Percentiles rank a stretch among this genome's conserved stretches.
Evolutionary conservation across 2,888 invertebrate genomes (phyloP).

Genomic region (Pediacus dermestoides): DNA sequence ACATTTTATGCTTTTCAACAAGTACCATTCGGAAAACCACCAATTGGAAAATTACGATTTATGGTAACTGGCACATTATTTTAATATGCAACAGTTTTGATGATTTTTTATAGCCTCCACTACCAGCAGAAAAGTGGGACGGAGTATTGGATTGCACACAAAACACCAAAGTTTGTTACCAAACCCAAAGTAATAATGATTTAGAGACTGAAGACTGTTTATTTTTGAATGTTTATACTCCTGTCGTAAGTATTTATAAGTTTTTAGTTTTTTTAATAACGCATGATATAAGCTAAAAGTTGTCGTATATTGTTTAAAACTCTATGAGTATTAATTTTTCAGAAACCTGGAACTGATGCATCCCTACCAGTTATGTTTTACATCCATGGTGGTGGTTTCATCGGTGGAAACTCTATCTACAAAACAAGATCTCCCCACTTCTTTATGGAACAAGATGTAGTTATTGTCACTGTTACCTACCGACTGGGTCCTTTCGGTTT

Average conservation of each 20-base stretch:
- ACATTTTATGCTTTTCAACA: conserved; percentile 18
- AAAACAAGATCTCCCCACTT: conserved; percentile 39
- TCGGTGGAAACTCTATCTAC: conserved; percentile 35
- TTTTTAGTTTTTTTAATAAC: no score
- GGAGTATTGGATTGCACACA: conserved; percentile 30
- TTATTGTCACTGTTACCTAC: conserved; percentile 32
- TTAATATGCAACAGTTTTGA: conserved; percentile 3
- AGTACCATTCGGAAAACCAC: conserved; percentile 22
- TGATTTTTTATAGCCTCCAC: conserved; percentile 22
- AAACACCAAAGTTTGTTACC: conserved; percentile 28
- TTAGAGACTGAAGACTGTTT: conserved; percentile 33
- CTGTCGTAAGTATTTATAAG: conserved; percentile 21
- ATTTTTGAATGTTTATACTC: conserved; percentile 32
- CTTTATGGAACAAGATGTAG: conserved; percentile 38
- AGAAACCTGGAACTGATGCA: conserved; percentile 14
- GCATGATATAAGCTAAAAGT: no score
- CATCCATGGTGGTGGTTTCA: conserved; percentile 47
- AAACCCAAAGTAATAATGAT: conserved; percentile 16
- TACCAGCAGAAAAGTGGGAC: conserved; percentile 30
- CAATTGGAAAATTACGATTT: conserved; percentile 19
- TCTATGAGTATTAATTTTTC: conserved; percentile 6
- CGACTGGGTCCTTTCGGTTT: conserved; percentile 33
- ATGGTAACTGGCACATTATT: conserved; percentile 7
- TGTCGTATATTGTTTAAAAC: neutral
- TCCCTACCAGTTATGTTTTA: conserved; percentile 44